Conservation (phyloP, 2,797 vertebrate species). For the Sebastes hubbsi region DNA sequence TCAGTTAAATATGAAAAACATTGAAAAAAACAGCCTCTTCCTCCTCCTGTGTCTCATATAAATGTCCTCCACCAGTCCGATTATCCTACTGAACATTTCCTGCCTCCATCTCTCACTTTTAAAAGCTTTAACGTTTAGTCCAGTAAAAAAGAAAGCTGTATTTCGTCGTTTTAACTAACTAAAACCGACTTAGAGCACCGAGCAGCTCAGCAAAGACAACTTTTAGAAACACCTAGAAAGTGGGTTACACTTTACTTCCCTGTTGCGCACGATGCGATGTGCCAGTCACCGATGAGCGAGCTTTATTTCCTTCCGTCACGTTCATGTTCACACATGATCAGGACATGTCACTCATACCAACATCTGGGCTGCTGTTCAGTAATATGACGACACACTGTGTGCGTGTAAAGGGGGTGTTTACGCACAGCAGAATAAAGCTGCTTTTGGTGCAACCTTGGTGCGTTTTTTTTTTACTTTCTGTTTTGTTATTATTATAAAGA, state of each 20-base stretch:
- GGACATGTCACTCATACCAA: accelerated
- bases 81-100: constrained; percentile 6
- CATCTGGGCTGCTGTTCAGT: background rate
- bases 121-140: background rate
- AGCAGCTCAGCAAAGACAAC: background rate
- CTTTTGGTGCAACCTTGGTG: no score
- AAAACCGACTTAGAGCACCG: background rate
- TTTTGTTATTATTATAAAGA: background rate
- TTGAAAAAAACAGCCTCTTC: constrained; percentile 22
- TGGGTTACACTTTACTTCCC: constrained; percentile 55
- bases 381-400: no score
- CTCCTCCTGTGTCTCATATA: constrained; percentile 19
- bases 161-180: background rate
- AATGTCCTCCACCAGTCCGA: background rate
- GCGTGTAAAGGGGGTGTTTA: background rate
- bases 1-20: constrained; percentile 27
- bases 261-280: constrained; percentile 31
- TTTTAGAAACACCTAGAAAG: background rate
- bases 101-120: background rate
- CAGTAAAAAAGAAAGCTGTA: background rate
- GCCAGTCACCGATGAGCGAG: background rate
- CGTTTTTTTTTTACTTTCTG: background rate
- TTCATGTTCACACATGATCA: constrained; percentile 18
- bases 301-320: constrained; percentile 64
- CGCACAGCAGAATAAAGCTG: background rate